Base-by-base conservation (phyloP, 2,797 vertebrate genomes). In the Acestrorhynchus altus region DNA sequence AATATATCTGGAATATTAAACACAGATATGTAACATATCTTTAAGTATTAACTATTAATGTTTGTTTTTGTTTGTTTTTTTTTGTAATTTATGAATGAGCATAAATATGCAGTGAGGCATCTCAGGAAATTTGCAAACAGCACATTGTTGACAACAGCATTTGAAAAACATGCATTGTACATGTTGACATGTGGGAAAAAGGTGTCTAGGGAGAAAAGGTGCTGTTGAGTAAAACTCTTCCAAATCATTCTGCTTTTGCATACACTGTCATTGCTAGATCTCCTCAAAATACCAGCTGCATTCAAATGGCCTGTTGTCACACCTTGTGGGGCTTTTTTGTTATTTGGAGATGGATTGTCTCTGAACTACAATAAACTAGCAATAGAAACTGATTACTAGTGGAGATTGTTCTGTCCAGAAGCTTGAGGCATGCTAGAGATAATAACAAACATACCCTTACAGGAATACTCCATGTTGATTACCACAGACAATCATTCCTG, bases 361-460 rank as follows among this genome's bases (percentile, higher is more conserved):
- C 28, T 60, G 28, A 60, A 26, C 13, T 31, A 22, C 57, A 35
- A 60, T 31, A 60, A 26, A 35, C 57, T 60, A 16, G 26, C 57
- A 18, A 13, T 28, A 35, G 57, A 60, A 15, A 60, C 13, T 60
- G 57, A 31, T 60, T 60, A 57, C 26, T 15, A 57, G 10, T 26
- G 57, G 15, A 60, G 28, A 60, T 60, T 52, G 57, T 60, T 60
- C 57, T 31, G 57, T 31, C 57, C 31, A 8, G 28, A 31, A 60
- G 57, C 28, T 12, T 60, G 31, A 4, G 28, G 28, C 28, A 59
- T 60, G 57, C 13, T 31, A 60, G 18, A 15, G 16, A 28, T 60
- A 28, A 31, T 60, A 60, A 31, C 12, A 60, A 35, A 60, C 60
- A n/a, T 63, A n/a, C 4, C 31, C 31, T 39, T 63, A 63, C 15